Conservation (phyloP, 2,888 invertebrate genomes). For the Lepidocyrtoides sp. region DNA sequence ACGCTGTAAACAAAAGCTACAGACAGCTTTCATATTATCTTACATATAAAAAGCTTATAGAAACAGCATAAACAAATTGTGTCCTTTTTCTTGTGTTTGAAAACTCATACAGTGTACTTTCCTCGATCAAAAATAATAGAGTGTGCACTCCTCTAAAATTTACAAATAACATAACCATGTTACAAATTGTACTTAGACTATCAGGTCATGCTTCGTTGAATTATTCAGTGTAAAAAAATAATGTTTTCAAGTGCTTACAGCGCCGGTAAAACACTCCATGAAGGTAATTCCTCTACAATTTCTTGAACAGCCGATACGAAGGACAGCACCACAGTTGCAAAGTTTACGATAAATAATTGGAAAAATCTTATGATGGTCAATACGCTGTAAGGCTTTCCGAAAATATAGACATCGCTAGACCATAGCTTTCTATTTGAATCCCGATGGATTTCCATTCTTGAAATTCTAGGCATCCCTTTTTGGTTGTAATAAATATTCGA, state of each 20-base stretch:
- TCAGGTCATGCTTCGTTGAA: neutral
- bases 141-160: neutral
- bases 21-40: neutral
- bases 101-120: neutral
- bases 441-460: too few relatives aligned
- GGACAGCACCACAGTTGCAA: neutral
- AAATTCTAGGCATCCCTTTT: too few relatives aligned
- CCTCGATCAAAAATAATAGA: neutral
- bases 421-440: too few relatives aligned
- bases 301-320: neutral
- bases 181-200: neutral
- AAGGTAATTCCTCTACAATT: neutral
- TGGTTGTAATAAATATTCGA: too few relatives aligned
- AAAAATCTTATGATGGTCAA: constrained; percentile 7
- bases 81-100: neutral
- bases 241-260: constrained; percentile 26
- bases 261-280: neutral
- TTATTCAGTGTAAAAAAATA: neutral
- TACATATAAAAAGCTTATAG: constrained; percentile 10
- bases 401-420: neutral
- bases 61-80: neutral
- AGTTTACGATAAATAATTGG: constrained; percentile 25
- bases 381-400: neutral
- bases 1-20: neutral
- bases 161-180: neutral